Conservation (phyloP, 2,888 invertebrate species). For the Autographa pulchrina region DNA sequence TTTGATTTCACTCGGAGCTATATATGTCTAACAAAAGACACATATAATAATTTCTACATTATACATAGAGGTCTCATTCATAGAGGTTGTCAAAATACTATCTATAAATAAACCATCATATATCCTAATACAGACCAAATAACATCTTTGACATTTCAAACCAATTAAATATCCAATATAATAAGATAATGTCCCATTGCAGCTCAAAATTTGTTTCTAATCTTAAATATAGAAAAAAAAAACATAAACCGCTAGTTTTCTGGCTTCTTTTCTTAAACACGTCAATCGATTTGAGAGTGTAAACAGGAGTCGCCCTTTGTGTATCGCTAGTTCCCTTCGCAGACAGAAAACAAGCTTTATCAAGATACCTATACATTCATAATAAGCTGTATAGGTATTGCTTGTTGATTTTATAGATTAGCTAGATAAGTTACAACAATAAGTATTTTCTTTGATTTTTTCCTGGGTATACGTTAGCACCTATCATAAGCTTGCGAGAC, state of each 20-base stretch:
- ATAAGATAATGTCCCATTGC: neutral
- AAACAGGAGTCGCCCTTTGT: constrained; percentile 62
- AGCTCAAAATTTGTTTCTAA: neutral
- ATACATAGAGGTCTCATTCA: too few species aligned
- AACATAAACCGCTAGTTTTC: constrained; percentile 43
- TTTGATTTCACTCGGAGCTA: too few species aligned
- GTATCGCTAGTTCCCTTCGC: constrained; percentile 34
- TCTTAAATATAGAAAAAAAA: neutral
- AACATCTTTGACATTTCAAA: too few species aligned
- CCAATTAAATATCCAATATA: neutral
- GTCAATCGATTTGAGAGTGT: constrained; percentile 74
- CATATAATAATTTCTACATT: too few species aligned
- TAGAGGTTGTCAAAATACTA: too few species aligned
- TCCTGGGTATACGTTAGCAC: too few species aligned
- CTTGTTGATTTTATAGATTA: neutral
- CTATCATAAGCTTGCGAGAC: too few species aligned
- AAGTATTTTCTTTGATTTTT: too few species aligned
- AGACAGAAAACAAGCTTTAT: constrained; percentile 33
- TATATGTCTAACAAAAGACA: too few species aligned
- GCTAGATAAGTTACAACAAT: neutral
- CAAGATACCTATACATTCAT: neutral
- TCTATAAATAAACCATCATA: too few species aligned
- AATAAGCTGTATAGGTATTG: constrained; percentile 10
- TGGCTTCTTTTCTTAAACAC: constrained; percentile 65
- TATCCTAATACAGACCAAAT: too few species aligned